Evolutionary conservation across 2,797 vertebrate species (phyloP).

Genomic region (Gallinago stenura): DNA sequence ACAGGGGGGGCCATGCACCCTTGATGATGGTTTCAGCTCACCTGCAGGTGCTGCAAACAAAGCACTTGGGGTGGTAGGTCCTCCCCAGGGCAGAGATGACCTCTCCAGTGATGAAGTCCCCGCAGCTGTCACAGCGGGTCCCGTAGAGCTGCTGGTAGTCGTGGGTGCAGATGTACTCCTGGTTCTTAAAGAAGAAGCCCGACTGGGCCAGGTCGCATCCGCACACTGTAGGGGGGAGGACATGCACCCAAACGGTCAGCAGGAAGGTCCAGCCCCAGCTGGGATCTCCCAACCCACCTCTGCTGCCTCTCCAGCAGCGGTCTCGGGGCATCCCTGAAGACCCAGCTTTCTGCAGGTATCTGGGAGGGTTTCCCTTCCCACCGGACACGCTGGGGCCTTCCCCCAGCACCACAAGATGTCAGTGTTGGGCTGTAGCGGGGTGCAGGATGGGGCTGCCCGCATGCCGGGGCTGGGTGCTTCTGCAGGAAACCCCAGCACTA

Average conservation of each 20-base stretch:
- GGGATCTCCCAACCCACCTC: background rate
- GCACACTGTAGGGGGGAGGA: slow-evolving; percentile 84
- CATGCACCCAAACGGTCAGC: background rate
- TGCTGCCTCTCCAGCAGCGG: background rate
- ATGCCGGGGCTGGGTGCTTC: background rate
- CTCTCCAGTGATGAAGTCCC: slow-evolving; percentile 95
- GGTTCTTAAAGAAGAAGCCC: slow-evolving; percentile 98
- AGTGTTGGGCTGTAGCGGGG: slow-evolving; percentile 27
- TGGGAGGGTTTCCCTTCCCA: background rate
- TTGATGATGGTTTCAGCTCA: slow-evolving; percentile 28
- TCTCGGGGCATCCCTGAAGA: background rate
- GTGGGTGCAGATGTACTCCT: slow-evolving; percentile 96
- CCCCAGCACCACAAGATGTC: slow-evolving; percentile 54
- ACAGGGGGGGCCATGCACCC: fast-evolving
- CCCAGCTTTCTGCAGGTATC: background rate
- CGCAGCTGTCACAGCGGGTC: slow-evolving; percentile 96
- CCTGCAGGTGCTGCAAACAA: slow-evolving; percentile 97
- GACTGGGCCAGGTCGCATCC: slow-evolving; percentile 95
- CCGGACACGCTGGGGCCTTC: background rate
- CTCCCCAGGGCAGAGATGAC: slow-evolving; percentile 97
- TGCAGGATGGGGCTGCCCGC: background rate
- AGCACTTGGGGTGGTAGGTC: slow-evolving; percentile 97
- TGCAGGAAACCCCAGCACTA: background rate
- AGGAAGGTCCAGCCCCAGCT: background rate
- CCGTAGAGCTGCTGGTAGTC: slow-evolving; percentile 98